Evolutionary conservation across 2,797 vertebrate species (phyloP), one percentile per base, ranked within the genome.

Genomic region (Phylloscopus collybita): DNA sequence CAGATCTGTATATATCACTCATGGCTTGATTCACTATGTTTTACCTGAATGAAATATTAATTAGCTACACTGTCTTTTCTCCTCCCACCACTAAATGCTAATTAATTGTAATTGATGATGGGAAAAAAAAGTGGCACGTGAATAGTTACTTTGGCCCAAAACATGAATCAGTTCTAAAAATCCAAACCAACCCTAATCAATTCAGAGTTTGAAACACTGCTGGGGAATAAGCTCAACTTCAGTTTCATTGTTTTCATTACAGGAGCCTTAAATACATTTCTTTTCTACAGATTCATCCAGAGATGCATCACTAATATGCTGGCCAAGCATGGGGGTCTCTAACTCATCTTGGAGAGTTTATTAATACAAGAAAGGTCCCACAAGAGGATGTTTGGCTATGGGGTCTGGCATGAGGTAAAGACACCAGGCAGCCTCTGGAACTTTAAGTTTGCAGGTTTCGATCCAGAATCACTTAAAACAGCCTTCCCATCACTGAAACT

Each of bases 31-130:
- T 86, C 51, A 59, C 34, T 59, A 54, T 80, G 30, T 75, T 95
- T 92, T 96, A 97, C 93, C 86, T 92, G 84, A 95, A 82, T 90
- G 49, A 91, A 70, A 92, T 84, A 91, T 93, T 83, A 93, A 94
- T 92, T 93, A 91, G 54, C 32, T 84, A 76, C 22, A 76, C 32
- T 47, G 34, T 62, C 60, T 84, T 57, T 67, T 47, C 45, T 88
- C 50, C 64, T 88, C 47, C 80, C 56, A 81, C 36, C 17, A 29
- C 30, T 54, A 92, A 95, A 85, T 34, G 54, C 16, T 78, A 91
- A 92, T 90, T 93, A 92, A 93, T 93, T 92, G 38, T 71, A 94
- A 91, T 51, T 87, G 12, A 83, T 87, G 44, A 93, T 11, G 54
- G 51, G 45, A 60, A 94, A 78, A 65, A 60, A 90, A 57, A 67